Conservation (phyloP, 2,888 invertebrate genomes). For the Diploptera punctata region DNA sequence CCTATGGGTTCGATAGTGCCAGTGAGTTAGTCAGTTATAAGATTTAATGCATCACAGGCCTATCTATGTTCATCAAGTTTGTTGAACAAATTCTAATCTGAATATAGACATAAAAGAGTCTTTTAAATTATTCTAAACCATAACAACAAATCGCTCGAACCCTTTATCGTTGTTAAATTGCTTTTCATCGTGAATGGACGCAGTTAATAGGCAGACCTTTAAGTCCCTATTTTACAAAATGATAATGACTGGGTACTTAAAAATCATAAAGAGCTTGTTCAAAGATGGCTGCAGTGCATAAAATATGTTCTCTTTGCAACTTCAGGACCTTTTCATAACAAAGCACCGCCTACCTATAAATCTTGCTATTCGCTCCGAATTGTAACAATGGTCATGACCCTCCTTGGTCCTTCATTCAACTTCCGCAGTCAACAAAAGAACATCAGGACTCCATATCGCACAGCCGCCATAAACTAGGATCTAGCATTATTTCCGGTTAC, state of each 20-base stretch:
- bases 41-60: too few relatives aligned
- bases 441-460: slow-evolving; percentile 31
- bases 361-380: slow-evolving; percentile 5
- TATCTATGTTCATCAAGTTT: too few relatives aligned
- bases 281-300: slow-evolving; percentile 26
- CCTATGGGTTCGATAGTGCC: too few relatives aligned
- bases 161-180: too few relatives aligned
- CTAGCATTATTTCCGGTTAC: slow-evolving; percentile 18
- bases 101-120: too few relatives aligned
- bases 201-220: too few relatives aligned
- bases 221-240: too few relatives aligned
- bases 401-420: background rate
- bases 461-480: background rate
- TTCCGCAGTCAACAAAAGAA: slow-evolving; percentile 30
- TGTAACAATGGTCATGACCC: background rate
- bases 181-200: too few relatives aligned
- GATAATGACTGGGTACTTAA: background rate
- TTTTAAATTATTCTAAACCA: too few relatives aligned
- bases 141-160: too few relatives aligned
- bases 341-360: slow-evolving; percentile 33
- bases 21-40: too few relatives aligned
- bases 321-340: slow-evolving; percentile 26
- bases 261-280: slow-evolving; percentile 7
- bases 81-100: too few relatives aligned
- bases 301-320: background rate